A percentile compares a stretch with the other conserved stretches of the same genome.
Evolutionary conservation across 2,888 invertebrate species (phyloP).

Genomic region (Trissoscelio sp.): DNA sequence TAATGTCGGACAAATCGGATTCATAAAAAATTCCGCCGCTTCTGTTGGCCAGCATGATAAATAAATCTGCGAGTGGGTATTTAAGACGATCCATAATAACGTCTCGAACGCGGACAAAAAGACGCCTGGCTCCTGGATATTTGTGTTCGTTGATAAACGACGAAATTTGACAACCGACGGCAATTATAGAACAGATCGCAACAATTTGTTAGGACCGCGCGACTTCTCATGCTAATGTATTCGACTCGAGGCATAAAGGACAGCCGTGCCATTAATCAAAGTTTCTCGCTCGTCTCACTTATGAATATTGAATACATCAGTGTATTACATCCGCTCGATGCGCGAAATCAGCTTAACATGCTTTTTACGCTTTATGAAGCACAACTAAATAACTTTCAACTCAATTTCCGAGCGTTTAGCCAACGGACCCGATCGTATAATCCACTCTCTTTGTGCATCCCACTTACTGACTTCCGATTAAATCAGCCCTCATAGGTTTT

Average conservation of each 20-base stretch:
- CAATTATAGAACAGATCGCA: constrained; percentile 66
- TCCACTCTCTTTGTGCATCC: constrained; percentile 62
- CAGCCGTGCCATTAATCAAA: constrained; percentile 68
- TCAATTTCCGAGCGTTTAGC: constrained; percentile 67
- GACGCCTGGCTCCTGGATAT: constrained; percentile 54
- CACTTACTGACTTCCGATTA: constrained; percentile 62
- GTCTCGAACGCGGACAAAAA: constrained; percentile 37
- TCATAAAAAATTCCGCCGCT: constrained; percentile 20
- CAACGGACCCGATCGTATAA: constrained; percentile 55
- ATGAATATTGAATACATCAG: constrained; percentile 70
- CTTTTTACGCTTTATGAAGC: constrained; percentile 71
- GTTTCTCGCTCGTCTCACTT: constrained; percentile 65
- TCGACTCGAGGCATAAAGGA: constrained; percentile 66
- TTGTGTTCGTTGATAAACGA: constrained; percentile 62
- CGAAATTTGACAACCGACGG: constrained; percentile 61
- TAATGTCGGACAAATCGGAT: constrained; percentile 30
- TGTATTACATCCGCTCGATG: constrained; percentile 67
- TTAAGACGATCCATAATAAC: constrained; percentile 41
- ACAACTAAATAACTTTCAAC: constrained; percentile 70
- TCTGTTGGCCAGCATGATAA: constrained; percentile 27
- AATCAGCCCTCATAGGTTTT: constrained; percentile 58
- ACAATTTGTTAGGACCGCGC: constrained; percentile 66
- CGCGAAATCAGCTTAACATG: constrained; percentile 66
- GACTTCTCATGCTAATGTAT: constrained; percentile 65
- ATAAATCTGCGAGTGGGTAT: constrained; percentile 36